Percentiles rank a stretch among this genome's conserved stretches.
phyloP scores from a whole-genome alignment of 2,797 vertebrate species.

The Halcyon chelicuti region DNA sequence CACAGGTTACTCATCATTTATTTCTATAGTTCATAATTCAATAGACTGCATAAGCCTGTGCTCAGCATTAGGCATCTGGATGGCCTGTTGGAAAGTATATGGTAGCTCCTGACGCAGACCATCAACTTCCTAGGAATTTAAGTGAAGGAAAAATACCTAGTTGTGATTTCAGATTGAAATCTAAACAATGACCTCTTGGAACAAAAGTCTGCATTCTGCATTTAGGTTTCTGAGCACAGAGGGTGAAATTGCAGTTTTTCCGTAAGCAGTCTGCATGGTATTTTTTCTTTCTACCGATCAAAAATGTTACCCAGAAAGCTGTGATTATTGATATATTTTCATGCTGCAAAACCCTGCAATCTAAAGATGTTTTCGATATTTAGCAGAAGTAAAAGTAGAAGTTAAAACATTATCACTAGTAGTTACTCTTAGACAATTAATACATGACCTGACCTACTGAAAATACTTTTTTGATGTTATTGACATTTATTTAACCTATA shows the following conservation, averaged over 20 bases:
- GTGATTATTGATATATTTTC: background rate
- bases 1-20: background rate
- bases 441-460: conserved; percentile 43
- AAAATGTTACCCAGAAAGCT: background rate
- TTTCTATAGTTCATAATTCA: background rate
- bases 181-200: background rate
- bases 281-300: background rate
- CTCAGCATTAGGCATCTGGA: background rate
- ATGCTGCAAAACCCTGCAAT: background rate
- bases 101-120: background rate
- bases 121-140: background rate
- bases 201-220: background rate
- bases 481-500: conserved; percentile 77
- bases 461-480: conserved; percentile 68
- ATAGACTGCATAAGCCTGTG: background rate
- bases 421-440: conserved; percentile 31
- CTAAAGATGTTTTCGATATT: background rate
- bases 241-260: background rate
- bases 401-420: background rate
- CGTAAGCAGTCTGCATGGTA: background rate
- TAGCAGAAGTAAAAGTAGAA: background rate
- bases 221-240: background rate
- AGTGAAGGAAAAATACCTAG: background rate
- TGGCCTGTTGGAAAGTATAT: background rate
- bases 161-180: background rate